Conservation (phyloP, 23 tunicate species). For the Corella eumyota region DNA sequence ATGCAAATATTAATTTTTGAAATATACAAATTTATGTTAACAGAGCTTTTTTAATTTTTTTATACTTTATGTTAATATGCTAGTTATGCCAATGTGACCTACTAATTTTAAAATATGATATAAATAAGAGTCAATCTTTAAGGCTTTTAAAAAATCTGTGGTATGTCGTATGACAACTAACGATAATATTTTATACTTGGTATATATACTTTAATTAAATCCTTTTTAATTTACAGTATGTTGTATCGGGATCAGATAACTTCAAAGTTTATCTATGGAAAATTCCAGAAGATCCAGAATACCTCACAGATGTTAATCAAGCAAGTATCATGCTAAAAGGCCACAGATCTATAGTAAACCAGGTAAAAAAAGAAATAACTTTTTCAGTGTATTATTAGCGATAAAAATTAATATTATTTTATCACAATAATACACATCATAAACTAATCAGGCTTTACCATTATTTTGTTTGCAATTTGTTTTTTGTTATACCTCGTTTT, state of each 20-base stretch:
- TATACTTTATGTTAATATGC: no score
- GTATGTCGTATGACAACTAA: not conserved
- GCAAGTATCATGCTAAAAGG: slow-evolving; percentile 39
- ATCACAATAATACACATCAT: no score
- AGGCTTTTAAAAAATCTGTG: not conserved
- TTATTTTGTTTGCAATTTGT: no score
- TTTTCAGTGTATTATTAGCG: not conserved
- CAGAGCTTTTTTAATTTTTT: no score
- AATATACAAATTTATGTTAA: no score
- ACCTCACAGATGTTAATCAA: not conserved
- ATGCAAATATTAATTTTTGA: not conserved
- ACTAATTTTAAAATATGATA: no score
- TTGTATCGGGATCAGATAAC: slow-evolving; percentile 83
- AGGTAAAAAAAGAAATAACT: slow-evolving; percentile 10
- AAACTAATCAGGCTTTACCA: no score
- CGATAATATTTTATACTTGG: not conserved
- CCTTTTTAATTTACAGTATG: slow-evolving; percentile 28
- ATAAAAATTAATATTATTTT: not conserved
- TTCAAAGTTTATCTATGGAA: slow-evolving; percentile 73
- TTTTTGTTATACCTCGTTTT: no score
- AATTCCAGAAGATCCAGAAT: slow-evolving; percentile 20
- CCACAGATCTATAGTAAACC: slow-evolving; percentile 73
- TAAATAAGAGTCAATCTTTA: no score
- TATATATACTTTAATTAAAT: no score
- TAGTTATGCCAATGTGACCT: no score